Evolutionary conservation across 2,113 vertebrate genomes (phyloP), one percentile per base, ranked within the genome.

Genomic region (Gila orcuttii): DNA sequence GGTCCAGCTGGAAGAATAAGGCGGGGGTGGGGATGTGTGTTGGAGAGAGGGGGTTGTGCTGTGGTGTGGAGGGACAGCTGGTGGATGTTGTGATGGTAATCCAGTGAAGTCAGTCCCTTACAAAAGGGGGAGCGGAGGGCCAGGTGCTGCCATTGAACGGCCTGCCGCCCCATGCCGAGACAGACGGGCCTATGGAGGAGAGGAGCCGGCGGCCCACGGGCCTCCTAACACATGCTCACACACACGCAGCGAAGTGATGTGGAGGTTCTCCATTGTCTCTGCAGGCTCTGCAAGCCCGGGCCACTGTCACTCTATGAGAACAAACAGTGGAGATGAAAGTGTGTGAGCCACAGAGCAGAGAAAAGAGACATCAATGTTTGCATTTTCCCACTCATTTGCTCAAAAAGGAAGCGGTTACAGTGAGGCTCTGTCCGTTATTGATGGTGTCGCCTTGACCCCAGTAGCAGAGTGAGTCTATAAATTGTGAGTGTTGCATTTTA

Each of bases 61-160:
- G 60, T 84, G 79, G 86, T 86, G 78, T 88, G 91, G 91, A 73
- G 91, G 93, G 94, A 94, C 95, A 95, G 94, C 94, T 96, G 95
- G 94, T 96, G 94, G 94, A 95, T 95, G 95, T 95, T 96, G 95
- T 95, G 95, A 96, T 95, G 94, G 93, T 96, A 96, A 96, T 96
- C 94, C 92, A 93, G 93, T 92, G 92, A 94, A 95, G 94, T 95
- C 95, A 95, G 92, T 91, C 92, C 90, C 92, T 91, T 90, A 95
- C 93, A 95, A 95, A 95, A 94, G 90, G 91, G 90, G 91, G 92
- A 77, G 84, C 85, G 91, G 88, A 95, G 93, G 93, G 93, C 94
- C 95, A 96, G 95, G 94, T 96, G 95, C 94, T 96, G 91, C 93
- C 93, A 95, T 96, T 96, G 94, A 96, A 92, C 85, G 90, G 91